Base-by-base conservation (phyloP, 2,888 invertebrate genomes). In the Brenthis daphne region DNA sequence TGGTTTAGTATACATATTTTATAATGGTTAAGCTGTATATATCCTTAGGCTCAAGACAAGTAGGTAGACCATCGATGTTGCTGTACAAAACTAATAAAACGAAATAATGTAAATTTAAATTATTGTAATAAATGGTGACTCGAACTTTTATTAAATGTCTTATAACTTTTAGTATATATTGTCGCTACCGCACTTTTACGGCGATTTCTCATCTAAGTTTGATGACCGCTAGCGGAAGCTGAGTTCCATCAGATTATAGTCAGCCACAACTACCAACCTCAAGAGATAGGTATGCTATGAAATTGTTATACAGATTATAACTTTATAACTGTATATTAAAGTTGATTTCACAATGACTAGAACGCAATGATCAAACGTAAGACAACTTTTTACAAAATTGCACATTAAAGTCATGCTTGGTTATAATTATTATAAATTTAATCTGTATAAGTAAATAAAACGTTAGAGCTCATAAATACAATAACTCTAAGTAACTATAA, bases 171-270 rank as follows among this genome's bases (percentile, higher is more conserved):
- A 53, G 24, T 58, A 55, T 54, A 51, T 37, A 54, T 68, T 63
- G 64, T 57, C n/a, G 54, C 61, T 57, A 70, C 64, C 60, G 29
- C 14, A 54, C 43, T 67, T 63, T 70, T 57, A 51, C 64, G 50
- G 60, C 48, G 54, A 43, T 67, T 68, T 70, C 68, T 68, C 67
- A 63, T 73, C 70, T 67, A 75, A 74, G 79, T 78, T 79, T 81
- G 79, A 81, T 77, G 79, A 81, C 79, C 77, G 73, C 74, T 76
- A 71, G 74, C 79, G 77, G 80, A 79, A 79, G 77, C 77, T 74
- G 74, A 71, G 73, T 71, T 72, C 67, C 75, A 75, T 75, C 76
- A 73, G 78, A 76, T 76, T 77, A 69, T 71, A 69, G 24, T 53
- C 58, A 60, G 64, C 70, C 67, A 65, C 67, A 65, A 64, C 69